Evolutionary conservation across 1,140 invertebrate genomes (phyloP).

Genomic region (Diachasma alloeum): DNA sequence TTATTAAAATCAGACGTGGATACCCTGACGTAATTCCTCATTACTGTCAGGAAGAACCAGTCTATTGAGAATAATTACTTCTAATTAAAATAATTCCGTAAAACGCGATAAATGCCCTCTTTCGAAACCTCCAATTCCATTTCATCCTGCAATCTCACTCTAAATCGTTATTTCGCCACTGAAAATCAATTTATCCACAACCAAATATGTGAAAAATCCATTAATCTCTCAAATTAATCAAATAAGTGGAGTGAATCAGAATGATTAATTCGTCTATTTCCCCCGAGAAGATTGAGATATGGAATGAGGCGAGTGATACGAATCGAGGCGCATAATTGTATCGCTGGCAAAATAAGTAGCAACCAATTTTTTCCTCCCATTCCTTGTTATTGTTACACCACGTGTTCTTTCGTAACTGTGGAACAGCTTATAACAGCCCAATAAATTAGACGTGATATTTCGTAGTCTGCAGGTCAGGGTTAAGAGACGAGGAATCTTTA

Average conservation of each 20-base stretch:
- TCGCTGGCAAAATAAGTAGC: background rate
- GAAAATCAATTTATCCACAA: background rate
- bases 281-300: background rate
- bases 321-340: constrained; percentile 14
- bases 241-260: background rate
- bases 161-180: background rate
- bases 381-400: background rate
- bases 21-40: too few species aligned
- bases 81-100: background rate
- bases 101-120: background rate
- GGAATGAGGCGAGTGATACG: background rate
- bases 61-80: background rate
- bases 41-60: too few species aligned
- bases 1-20: too few species aligned
- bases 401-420: constrained; percentile 13
- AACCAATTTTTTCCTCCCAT: background rate
- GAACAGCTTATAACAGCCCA: constrained; percentile 13
- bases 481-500: constrained; percentile 19
- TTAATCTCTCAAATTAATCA: background rate
- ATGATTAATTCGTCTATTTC: background rate
- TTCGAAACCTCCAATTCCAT: background rate
- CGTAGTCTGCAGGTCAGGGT: constrained; percentile 32
- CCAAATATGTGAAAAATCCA: background rate
- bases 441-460: constrained; percentile 33
- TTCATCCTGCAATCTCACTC: background rate